These are phyloP conservation scores for Baccha elongata DNA, from an alignment of 2,888 invertebrate species.

Conservation along the genomic window DNA sequence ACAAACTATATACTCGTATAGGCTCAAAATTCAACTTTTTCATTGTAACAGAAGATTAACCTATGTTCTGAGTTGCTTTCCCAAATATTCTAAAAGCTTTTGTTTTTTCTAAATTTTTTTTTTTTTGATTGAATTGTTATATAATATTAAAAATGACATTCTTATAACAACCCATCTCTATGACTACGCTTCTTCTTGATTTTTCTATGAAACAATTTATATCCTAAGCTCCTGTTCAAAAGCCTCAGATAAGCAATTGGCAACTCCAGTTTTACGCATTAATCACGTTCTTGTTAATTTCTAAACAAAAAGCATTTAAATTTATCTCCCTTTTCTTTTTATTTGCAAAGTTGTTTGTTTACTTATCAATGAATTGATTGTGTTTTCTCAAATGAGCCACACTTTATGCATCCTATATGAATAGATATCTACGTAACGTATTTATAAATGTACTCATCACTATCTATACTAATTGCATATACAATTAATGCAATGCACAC, in stretches of 20 bases:
- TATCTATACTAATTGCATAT: conserved; percentile 25
- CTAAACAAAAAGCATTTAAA: conserved; percentile 7
- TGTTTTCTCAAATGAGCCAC: conserved; percentile 25
- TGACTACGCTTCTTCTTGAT: too few relatives aligned
- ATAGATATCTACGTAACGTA: background rate
- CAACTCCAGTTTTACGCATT: conserved; percentile 11
- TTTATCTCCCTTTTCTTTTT: background rate
- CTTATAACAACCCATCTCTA: too few relatives aligned
- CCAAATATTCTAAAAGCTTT: too few relatives aligned
- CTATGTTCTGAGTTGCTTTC: too few relatives aligned
- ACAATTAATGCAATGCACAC: conserved; percentile 41
- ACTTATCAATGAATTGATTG: conserved; percentile 27
- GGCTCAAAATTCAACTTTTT: too few relatives aligned
- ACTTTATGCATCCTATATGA: conserved; percentile 13
- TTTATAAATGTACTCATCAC: background rate
- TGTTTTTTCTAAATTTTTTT: too few relatives aligned
- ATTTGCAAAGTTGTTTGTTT: background rate
- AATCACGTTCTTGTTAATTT: conserved; percentile 32
- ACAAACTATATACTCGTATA: too few relatives aligned
- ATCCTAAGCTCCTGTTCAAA: background rate
- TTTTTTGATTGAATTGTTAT: too few relatives aligned
- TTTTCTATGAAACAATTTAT: too few relatives aligned
- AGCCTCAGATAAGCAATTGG: background rate
- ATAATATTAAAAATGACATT: too few relatives aligned
- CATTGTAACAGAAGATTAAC: too few relatives aligned